These are phyloP conservation scores for Drosophila busckii DNA, from an alignment of 1,140 invertebrate species.

Conservation along the genomic window DNA sequence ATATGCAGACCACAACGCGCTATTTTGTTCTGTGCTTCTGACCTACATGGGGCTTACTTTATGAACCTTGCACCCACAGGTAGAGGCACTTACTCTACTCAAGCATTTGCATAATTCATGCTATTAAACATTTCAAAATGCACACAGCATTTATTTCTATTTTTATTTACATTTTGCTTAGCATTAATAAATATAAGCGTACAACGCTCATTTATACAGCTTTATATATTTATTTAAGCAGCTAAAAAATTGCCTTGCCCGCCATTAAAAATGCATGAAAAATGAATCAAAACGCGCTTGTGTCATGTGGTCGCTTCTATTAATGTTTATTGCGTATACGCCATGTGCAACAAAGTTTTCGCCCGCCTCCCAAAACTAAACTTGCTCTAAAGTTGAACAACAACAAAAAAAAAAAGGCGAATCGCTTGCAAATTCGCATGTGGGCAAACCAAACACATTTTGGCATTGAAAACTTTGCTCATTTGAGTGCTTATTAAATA, in stretches of 20 bases:
- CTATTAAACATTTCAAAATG: constrained; percentile 22
- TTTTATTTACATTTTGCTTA: too few species aligned
- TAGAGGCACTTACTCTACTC: constrained; percentile 43
- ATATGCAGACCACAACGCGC: constrained; percentile 48
- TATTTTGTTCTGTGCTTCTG: too few species aligned
- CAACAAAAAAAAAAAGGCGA: too few species aligned
- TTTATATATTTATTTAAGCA: constrained; percentile 29
- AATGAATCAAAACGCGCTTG: constrained; percentile 12
- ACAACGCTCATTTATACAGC: too few species aligned
- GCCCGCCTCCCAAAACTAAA: too few species aligned
- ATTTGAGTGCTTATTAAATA: constrained; percentile 74
- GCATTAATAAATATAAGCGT: too few species aligned
- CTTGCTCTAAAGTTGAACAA: too few species aligned
- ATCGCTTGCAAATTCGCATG: too few species aligned
- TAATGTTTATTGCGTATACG: constrained; percentile 35
- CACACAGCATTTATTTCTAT: too few species aligned
- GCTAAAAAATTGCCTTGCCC: constrained; percentile 61
- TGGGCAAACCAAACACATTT: constrained; percentile 42
- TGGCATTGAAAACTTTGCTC: constrained; percentile 57
- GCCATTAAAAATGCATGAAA: constrained; percentile 46
- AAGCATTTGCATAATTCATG: constrained; percentile 42
- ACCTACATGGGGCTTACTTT: too few species aligned
- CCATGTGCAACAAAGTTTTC: too few species aligned
- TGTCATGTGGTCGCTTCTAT: constrained; percentile 7
- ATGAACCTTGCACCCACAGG: neutral